Evolutionary conservation across 2,888 invertebrate genomes (phyloP).

Genomic region (Nephrotoma flavescens): DNA sequence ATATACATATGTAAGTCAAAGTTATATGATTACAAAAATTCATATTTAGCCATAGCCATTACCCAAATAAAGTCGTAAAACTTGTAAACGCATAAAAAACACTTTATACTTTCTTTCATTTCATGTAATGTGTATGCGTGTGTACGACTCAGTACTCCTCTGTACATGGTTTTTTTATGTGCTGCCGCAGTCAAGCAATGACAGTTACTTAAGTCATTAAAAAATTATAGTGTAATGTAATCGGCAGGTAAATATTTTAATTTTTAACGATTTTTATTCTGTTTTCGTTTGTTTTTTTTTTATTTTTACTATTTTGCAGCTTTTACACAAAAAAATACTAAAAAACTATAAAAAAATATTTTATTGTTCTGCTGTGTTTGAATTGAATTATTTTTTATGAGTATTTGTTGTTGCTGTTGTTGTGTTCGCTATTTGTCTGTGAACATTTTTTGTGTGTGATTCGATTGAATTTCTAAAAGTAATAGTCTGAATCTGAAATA

Average conservation of each 20-base stretch:
- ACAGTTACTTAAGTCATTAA: background rate
- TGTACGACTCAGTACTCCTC: background rate
- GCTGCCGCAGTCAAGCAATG: background rate
- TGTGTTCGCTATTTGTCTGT: background rate
- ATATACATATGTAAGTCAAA: background rate
- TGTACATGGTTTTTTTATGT: background rate
- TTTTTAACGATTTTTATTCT: background rate
- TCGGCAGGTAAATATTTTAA: background rate
- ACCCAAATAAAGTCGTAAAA: background rate
- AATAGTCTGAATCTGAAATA: background rate
- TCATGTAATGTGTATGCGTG: background rate
- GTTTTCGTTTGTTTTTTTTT: background rate
- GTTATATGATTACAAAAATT: background rate
- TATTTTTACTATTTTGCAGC: background rate
- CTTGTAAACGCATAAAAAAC: background rate
- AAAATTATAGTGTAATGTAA: background rate
- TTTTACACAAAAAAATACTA: background rate
- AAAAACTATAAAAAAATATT: background rate
- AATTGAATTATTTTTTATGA: background rate
- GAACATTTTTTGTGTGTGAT: background rate
- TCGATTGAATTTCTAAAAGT: background rate
- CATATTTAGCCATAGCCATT: background rate
- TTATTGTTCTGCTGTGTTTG: background rate
- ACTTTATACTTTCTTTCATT: background rate
- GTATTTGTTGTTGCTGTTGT: background rate